These are phyloP conservation scores for Ostrea edulis DNA, from an alignment of 1,140 invertebrate genomes.

Conservation along the genomic window DNA sequence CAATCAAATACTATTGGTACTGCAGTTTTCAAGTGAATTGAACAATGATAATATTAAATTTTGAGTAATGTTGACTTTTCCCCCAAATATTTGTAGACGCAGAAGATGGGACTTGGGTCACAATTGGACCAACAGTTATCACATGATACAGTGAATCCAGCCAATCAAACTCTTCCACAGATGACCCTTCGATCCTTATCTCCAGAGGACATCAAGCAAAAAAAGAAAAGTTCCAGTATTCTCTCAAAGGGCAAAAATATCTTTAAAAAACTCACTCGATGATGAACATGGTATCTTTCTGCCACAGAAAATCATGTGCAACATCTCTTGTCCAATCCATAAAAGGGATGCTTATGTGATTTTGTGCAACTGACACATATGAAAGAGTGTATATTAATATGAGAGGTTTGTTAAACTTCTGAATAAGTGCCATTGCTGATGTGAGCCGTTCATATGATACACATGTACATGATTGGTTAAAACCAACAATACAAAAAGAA, in stretches of 20 bases:
- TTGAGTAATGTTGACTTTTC: no score
- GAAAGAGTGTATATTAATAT: neutral
- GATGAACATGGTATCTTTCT: neutral
- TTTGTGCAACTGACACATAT: neutral
- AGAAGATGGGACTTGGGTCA: conserved; percentile 51
- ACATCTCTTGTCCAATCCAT: neutral
- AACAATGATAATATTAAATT: no score
- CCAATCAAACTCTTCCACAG: conserved; percentile 46
- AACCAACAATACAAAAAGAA: neutral
- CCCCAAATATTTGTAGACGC: conserved; percentile 51
- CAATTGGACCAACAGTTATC: conserved; percentile 52
- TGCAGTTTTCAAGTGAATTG: no score
- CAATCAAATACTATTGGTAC: no score
- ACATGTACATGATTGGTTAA: neutral
- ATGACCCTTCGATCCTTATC: conserved; percentile 53
- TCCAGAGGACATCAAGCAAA: conserved; percentile 68
- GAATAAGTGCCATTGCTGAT: conserved; percentile 23
- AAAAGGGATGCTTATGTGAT: neutral
- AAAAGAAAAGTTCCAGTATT: conserved; percentile 72
- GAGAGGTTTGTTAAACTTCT: neutral
- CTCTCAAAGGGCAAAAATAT: conserved; percentile 76
- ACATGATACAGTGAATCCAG: conserved; percentile 55
- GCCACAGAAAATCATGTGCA: neutral
- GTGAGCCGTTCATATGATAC: neutral
- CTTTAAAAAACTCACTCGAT: conserved; percentile 75